phyloP scores from a whole-genome alignment of 2,888 invertebrate species.

The Trachelus stipa region DNA sequence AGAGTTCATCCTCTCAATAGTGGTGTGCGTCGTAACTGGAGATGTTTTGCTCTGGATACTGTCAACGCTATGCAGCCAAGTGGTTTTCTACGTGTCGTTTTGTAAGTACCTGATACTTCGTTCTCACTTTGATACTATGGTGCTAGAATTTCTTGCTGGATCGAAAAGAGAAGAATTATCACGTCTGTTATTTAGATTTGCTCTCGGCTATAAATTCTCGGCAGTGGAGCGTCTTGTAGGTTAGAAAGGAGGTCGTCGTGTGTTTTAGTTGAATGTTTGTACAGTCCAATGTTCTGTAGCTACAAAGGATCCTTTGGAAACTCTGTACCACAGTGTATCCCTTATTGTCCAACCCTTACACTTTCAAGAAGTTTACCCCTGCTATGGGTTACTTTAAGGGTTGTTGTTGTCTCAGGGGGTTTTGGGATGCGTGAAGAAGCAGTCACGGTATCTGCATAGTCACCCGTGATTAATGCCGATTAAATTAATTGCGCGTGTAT shows the following conservation, averaged over 20 bases:
- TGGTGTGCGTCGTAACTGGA: not conserved
- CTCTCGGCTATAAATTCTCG: not conserved
- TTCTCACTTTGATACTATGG: not conserved
- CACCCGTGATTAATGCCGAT: not conserved
- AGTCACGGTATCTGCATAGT: not conserved
- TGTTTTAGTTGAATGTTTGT: not conserved
- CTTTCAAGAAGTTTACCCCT: not conserved
- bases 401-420: not conserved
- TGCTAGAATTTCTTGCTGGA: not conserved
- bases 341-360: not conserved
- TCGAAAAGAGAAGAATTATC: not conserved
- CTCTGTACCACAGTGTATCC: not conserved
- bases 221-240: not conserved
- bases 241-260: not conserved
- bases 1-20: constrained; percentile 1
- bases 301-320: not conserved
- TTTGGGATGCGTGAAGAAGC: not conserved
- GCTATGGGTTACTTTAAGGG: not conserved
- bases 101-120: not conserved
- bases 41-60: not conserved
- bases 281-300: not conserved
- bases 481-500: not conserved
- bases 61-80: not conserved
- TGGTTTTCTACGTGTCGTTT: not conserved
- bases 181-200: not conserved